phyloP scores from a whole-genome alignment of 2,797 vertebrate genomes.

The Sebastes dallii region DNA sequence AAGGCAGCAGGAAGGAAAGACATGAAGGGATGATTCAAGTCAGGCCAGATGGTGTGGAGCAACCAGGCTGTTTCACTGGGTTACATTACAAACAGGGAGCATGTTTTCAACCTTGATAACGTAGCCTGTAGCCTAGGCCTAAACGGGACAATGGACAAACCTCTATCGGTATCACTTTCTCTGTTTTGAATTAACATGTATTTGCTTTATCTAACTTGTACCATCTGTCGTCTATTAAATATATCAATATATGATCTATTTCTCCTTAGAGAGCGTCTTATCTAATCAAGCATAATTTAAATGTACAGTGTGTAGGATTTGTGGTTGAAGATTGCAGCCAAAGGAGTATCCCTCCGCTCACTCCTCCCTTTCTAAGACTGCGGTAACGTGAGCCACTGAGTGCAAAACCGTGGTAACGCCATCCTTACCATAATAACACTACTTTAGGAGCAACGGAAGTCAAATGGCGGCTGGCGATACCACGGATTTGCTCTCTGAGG shows the following conservation, averaged over 20 bases:
- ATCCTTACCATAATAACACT: too few relatives aligned
- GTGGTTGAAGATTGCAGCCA: too few relatives aligned
- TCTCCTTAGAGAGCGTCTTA: not conserved
- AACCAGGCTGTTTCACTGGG: not conserved
- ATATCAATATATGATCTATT: not conserved
- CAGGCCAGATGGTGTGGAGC: constrained; percentile 11
- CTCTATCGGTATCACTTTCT: not conserved
- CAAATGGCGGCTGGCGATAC: too few relatives aligned
- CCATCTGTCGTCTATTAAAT: not conserved
- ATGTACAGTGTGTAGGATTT: not conserved
- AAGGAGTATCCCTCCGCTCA: too few relatives aligned
- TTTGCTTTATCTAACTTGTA: not conserved
- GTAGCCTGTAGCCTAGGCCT: not conserved
- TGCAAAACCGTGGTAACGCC: too few relatives aligned
- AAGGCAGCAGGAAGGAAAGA: constrained; percentile 38
- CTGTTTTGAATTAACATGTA: not conserved
- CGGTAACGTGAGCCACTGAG: too few relatives aligned
- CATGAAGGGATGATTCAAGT: constrained; percentile 42
- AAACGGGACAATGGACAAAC: not conserved
- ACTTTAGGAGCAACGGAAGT: too few relatives aligned
- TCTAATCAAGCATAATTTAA: not conserved
- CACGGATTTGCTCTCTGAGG: too few relatives aligned
- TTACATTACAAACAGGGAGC: constrained; percentile 16
- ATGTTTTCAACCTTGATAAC: constrained; percentile 2
- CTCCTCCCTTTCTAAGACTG: too few relatives aligned